A percentile compares a stretch with the other conserved stretches of the same genome.
These are phyloP conservation scores for Hyperopisus bebe DNA, from an alignment of 2,113 vertebrate species.

Conservation along the genomic window DNA sequence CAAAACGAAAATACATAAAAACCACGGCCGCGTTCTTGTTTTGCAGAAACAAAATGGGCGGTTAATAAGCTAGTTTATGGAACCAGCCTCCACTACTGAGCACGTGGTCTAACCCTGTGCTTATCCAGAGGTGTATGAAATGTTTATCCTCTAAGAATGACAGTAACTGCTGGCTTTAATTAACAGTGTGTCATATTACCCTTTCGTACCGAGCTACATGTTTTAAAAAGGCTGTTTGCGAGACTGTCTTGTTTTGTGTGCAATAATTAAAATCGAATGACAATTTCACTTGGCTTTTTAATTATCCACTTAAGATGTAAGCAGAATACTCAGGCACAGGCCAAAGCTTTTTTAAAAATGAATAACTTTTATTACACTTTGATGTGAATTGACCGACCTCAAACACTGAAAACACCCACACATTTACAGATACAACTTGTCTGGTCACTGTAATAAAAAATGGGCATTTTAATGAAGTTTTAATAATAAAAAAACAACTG, in stretches of 20 bases:
- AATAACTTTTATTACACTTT: conserved; percentile 19
- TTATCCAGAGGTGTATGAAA: conserved; percentile 29
- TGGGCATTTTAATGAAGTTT: conserved; percentile 26
- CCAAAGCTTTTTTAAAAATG: not conserved
- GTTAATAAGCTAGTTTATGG: not conserved
- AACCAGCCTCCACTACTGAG: not conserved
- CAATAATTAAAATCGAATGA: conserved; percentile 43
- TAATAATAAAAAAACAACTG: conserved; percentile 13
- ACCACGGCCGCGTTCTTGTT: not conserved
- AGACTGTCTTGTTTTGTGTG: conserved; percentile 38
- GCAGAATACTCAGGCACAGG: conserved; percentile 18
- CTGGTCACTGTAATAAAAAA: conserved; percentile 35
- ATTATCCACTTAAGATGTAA: conserved; percentile 36
- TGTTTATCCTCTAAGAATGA: conserved; percentile 39
- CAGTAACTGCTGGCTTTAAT: conserved; percentile 47
- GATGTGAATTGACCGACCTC: conserved; percentile 26
- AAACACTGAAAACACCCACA: conserved; percentile 47
- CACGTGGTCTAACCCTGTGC: not conserved
- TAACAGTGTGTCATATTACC: conserved; percentile 48
- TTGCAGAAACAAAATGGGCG: not conserved
- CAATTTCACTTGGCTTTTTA: conserved; percentile 36
- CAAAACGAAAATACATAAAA: not conserved
- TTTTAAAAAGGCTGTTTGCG: conserved; percentile 31
- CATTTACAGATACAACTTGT: conserved; percentile 38
- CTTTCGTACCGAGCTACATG: conserved; percentile 38